Base-by-base conservation (phyloP, 1,140 invertebrate genomes). In the Aphis gossypii region DNA sequence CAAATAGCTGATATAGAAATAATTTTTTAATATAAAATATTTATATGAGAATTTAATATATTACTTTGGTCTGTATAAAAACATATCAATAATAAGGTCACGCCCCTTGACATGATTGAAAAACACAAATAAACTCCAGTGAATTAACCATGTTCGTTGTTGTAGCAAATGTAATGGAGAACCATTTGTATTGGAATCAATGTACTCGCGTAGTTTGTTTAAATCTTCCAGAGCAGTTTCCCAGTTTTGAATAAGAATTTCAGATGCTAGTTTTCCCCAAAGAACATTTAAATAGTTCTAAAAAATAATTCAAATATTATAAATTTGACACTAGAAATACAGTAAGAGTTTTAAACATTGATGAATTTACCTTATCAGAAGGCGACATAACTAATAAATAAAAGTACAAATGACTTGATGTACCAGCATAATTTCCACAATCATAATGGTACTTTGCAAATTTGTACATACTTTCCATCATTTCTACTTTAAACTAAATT, bases 91-190 rank as follows among this genome's bases (percentile, higher is more conserved):
- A 94, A 99, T 98, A 11, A 99, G 96, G 95, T 99, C 99, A 93
- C 98, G 96, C 41, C 99, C 99, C 96, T 99, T 99, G 0, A 97
- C 97, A 95, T 99, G 99, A 96, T 99, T 99, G 96, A 99, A 99
- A 95, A 99, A 99, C 0, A 99, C 98, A 96, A 99, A 99, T 30
- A 99, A 96, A 94, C 98, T 98, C 99, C 99, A 99, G 95, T 99
- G 99, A 94, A 99, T 98, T 0, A 99, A 96, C 99, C 99, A 99
- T 4, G 99, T 99, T 83, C 99, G 96, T 95, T 99, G 99, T 95
- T 99, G 99, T 38, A 99, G 96, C 30, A 98, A 97, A 95, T 99
- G 98, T 94, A 99, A 96, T 91, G 98, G 97, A 94, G 97, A 97
- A 95, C 97, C 97, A n/a, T 96, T 96, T 94, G 97, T 97, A 41